phyloP scores from a whole-genome alignment of 2,888 invertebrate species.

The Nomada lathburiana region DNA sequence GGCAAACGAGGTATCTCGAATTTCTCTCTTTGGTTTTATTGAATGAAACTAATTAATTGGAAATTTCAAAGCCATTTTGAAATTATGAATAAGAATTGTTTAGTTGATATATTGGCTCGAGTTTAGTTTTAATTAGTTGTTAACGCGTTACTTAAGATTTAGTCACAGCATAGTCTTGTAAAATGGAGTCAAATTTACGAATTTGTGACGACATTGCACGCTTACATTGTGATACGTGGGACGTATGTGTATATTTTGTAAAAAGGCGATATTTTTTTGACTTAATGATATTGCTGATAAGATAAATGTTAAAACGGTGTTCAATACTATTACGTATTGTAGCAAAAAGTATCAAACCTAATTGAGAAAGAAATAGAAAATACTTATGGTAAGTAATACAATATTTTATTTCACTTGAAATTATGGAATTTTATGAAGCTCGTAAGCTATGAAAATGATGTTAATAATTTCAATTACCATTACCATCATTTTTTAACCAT shows the following conservation, averaged over 20 bases:
- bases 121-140: not conserved
- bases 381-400: too few relatives aligned
- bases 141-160: not conserved
- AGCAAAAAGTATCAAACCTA: not conserved
- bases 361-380: too few relatives aligned
- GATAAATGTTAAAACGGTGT: not conserved
- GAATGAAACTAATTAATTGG: too few relatives aligned
- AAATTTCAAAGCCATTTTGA: too few relatives aligned
- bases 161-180: not conserved
- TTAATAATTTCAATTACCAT: too few relatives aligned
- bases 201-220: not conserved
- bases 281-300: conserved; percentile 7
- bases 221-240: conserved; percentile 1
- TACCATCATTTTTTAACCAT: too few relatives aligned
- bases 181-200: not conserved
- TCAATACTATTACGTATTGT: too few relatives aligned
- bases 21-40: too few relatives aligned
- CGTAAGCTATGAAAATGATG: too few relatives aligned
- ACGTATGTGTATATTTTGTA: conserved; percentile 4
- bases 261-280: conserved; percentile 8
- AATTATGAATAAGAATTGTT: not conserved
- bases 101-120: not conserved
- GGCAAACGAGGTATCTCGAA: too few relatives aligned
- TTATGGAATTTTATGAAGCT: too few relatives aligned
- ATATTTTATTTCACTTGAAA: too few relatives aligned